Percentiles rank a stretch among this genome's conserved stretches.
Conservation (phyloP, 2,113 vertebrate genomes). For the Suricata suricatta region DNA sequence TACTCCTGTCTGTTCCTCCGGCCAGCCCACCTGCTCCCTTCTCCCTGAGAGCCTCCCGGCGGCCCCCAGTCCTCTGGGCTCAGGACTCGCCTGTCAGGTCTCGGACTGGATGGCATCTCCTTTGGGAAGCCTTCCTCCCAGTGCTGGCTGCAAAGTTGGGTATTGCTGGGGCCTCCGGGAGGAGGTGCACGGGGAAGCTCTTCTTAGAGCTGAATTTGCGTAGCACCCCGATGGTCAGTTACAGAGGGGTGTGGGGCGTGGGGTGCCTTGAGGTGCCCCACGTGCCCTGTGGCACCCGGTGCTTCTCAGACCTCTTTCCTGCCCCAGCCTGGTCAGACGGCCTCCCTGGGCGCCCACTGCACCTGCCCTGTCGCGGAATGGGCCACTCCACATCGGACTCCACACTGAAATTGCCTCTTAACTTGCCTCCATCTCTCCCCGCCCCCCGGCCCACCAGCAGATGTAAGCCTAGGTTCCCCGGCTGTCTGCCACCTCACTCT, state of each 20-base stretch:
- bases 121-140: not conserved
- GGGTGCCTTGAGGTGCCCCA: not conserved
- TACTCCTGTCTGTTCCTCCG: too few species aligned
- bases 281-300: fast-evolving
- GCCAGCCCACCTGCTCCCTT: not conserved
- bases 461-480: not conserved
- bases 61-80: not conserved
- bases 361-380: too few species aligned
- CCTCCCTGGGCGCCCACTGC: fast-evolving
- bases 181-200: not conserved
- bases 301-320: not conserved
- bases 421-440: fast-evolving
- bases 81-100: not conserved
- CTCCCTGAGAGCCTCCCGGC: not conserved
- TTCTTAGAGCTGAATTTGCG: not conserved
- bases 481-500: fast-evolving
- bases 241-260: not conserved
- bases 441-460: fast-evolving
- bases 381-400: too few species aligned
- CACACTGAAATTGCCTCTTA: not conserved
- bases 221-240: fast-evolving
- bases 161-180: not conserved
- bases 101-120: not conserved
- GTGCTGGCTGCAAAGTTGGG: not conserved
- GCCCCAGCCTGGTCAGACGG: not conserved